Percentiles rank a stretch among this genome's conserved stretches.
Conservation (phyloP, 35 echinoderm and acorn worm species). For the Stichopus chloronotus region DNA sequence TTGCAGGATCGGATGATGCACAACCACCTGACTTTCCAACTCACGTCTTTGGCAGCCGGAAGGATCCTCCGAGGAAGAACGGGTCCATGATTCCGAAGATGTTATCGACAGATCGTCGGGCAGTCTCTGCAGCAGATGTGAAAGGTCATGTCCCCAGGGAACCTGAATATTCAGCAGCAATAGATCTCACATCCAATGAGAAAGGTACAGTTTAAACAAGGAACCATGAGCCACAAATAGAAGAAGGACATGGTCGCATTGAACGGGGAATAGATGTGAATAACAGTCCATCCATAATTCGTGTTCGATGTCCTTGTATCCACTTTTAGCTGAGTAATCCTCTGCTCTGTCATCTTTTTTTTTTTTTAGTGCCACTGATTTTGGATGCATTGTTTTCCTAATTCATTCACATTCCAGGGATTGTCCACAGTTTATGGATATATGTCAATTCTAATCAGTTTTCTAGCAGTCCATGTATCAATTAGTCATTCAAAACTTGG, state of each 20-base stretch:
- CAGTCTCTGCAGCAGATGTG: not conserved
- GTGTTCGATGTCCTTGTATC: too few species aligned
- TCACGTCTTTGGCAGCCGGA: constrained; percentile 73
- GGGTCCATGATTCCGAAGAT: constrained; percentile 67
- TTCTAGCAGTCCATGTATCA: too few species aligned
- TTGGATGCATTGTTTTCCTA: too few species aligned
- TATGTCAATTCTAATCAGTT: too few species aligned
- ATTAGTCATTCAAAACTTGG: too few species aligned
- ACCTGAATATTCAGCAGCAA: not conserved
- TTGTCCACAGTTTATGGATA: too few species aligned
- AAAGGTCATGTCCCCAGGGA: constrained; percentile 30
- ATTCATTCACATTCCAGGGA: too few species aligned
- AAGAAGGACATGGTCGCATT: not conserved
- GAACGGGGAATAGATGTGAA: too few species aligned
- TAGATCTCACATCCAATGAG: not conserved
- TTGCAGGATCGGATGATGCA: constrained; percentile 93
- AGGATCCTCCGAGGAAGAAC: constrained; percentile 45
- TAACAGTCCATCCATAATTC: too few species aligned
- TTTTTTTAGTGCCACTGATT: too few species aligned
- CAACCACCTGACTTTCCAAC: constrained; percentile 75
- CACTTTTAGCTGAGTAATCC: too few species aligned
- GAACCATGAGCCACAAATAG: not conserved
- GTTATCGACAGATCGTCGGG: constrained; percentile 20
- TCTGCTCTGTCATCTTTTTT: too few species aligned
- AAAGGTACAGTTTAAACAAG: not conserved